Percentiles rank a stretch among this genome's conserved stretches.
Evolutionary conservation across 2,888 invertebrate species (phyloP).

Genomic region (Mechanitis mazaeus): DNA sequence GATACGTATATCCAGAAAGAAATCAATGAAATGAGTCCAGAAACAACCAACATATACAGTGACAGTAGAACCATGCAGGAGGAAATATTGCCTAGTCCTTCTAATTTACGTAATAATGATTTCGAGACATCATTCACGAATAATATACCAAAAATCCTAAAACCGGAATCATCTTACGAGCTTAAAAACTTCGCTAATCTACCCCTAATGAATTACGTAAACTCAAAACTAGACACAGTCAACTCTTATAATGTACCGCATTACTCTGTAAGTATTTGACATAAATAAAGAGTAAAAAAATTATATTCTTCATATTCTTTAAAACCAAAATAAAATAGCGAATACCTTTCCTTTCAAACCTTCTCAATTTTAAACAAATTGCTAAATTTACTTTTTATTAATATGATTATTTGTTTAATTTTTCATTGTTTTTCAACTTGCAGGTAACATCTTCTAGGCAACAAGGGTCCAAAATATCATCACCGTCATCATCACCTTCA

Average conservation of each 20-base stretch:
- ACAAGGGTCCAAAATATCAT: constrained; percentile 26
- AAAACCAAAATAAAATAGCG: not conserved
- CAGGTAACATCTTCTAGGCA: constrained; percentile 50
- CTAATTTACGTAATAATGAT: constrained; percentile 54
- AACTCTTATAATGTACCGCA: constrained; percentile 68
- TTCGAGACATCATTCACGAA: constrained; percentile 51
- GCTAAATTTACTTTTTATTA: not conserved
- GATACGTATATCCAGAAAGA: constrained; percentile 35
- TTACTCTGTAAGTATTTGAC: constrained; percentile 60
- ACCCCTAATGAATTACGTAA: constrained; percentile 57
- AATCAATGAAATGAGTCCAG: constrained; percentile 24
- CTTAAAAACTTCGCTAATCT: constrained; percentile 57
- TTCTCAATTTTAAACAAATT: not conserved
- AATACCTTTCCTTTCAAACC: not conserved
- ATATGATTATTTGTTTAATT: not conserved
- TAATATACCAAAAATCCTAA: constrained; percentile 49
- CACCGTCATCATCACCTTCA: constrained; percentile 8
- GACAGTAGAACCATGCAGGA: constrained; percentile 39
- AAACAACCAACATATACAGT: constrained; percentile 32
- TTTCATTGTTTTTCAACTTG: constrained; percentile 25
- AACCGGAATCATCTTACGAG: constrained; percentile 47
- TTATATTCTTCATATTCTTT: not conserved
- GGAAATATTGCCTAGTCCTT: constrained; percentile 50
- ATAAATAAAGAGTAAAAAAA: not conserved
- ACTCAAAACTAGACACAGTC: constrained; percentile 56